phyloP scores from a whole-genome alignment of 2,888 invertebrate species.

The Papilio demoleus region DNA sequence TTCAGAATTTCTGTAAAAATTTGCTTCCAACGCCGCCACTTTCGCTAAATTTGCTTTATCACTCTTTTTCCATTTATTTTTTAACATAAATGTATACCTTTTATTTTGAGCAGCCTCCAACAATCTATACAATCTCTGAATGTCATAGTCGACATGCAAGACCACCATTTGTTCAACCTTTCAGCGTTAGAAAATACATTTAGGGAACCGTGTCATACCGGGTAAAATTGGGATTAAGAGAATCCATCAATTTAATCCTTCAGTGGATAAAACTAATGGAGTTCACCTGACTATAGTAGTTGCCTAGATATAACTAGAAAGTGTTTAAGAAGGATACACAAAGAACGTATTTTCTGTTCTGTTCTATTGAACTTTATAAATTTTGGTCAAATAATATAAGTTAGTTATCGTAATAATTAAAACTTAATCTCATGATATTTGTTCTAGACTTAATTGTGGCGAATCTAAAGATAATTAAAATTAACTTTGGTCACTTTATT shows the following conservation, averaged over 20 bases:
- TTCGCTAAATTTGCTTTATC: not conserved
- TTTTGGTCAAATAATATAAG: too few species aligned
- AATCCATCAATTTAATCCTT: conserved; percentile 22
- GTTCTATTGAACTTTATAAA: too few species aligned
- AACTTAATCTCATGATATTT: too few species aligned
- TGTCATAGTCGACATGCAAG: not conserved
- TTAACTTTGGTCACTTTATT: too few species aligned
- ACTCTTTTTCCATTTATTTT: not conserved
- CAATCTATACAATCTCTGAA: not conserved
- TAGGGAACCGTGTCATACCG: conserved; percentile 3
- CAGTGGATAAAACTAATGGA: conserved; percentile 7
- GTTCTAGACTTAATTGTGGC: too few species aligned
- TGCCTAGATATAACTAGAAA: not conserved
- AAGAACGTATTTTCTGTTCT: too few species aligned
- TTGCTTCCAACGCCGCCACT: not conserved
- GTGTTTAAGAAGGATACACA: too few species aligned
- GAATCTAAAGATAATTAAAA: too few species aligned
- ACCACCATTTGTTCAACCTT: conserved; percentile 6
- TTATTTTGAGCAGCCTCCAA: not conserved
- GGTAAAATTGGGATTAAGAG: conserved; percentile 16
- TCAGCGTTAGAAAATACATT: conserved; percentile 14
- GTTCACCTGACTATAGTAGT: not conserved
- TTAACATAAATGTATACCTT: not conserved
- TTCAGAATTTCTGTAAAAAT: not conserved
- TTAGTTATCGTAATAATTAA: too few species aligned